Percentiles rank a stretch among this genome's conserved stretches.
Conservation (phyloP, 2,888 invertebrate genomes). For the Erebia ligea region DNA sequence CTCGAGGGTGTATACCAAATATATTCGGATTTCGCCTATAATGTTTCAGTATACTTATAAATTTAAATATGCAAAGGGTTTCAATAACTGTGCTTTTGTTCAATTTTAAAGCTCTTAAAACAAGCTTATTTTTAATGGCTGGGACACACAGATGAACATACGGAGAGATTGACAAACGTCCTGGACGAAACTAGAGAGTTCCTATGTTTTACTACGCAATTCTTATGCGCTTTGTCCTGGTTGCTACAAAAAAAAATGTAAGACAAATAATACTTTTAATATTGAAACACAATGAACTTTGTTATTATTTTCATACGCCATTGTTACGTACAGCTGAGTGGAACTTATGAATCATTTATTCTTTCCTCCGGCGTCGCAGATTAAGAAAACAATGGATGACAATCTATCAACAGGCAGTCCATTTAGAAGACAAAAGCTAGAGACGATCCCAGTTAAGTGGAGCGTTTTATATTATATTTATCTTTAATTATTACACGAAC, state of each 20-base stretch:
- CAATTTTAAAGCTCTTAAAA: too few species aligned
- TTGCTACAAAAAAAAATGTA: neutral
- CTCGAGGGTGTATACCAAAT: too few species aligned
- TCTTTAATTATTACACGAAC: conserved; percentile 80
- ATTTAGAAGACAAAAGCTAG: conserved; percentile 73
- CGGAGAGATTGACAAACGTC: too few species aligned
- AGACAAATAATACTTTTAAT: conserved; percentile 11
- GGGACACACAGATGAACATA: too few species aligned
- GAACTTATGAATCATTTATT: conserved; percentile 78
- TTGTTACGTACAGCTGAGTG: conserved; percentile 41
- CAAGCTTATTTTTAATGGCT: too few species aligned
- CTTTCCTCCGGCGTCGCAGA: conserved; percentile 64
- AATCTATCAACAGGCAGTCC: conserved; percentile 74
- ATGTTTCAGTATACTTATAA: too few species aligned
- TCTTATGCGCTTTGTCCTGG: neutral
- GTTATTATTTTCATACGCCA: conserved; percentile 39
- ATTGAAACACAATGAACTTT: conserved; percentile 20
- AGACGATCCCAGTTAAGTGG: conserved; percentile 65
- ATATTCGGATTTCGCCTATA: too few species aligned
- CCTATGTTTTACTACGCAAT: too few species aligned
- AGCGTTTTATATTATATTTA: conserved; percentile 81
- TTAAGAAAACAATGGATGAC: conserved; percentile 79
- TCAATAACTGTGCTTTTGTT: too few species aligned
- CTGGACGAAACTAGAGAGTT: too few species aligned
- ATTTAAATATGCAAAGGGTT: too few species aligned